Evolutionary conservation across 1,140 invertebrate genomes (phyloP).

Genomic region (Monochamus saltuarius): DNA sequence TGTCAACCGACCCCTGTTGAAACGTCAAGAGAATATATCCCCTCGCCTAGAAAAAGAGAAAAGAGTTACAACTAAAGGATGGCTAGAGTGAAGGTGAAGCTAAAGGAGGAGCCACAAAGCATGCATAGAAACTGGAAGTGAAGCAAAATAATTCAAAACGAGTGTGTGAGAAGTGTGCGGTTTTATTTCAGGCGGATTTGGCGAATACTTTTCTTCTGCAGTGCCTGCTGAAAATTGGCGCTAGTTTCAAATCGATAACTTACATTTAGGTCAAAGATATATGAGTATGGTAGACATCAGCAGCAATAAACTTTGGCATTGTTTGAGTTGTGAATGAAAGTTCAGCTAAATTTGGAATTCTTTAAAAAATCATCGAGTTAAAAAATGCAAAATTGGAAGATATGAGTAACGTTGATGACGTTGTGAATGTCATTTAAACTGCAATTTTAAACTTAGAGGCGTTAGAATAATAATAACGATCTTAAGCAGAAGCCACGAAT

Average conservation of each 20-base stretch:
- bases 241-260: too few relatives aligned
- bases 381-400: too few relatives aligned
- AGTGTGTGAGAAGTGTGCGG: conserved; percentile 3
- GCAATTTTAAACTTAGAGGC: too few relatives aligned
- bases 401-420: too few relatives aligned
- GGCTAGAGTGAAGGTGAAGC: conserved; percentile 3
- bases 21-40: conserved; percentile 45
- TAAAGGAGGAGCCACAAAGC: neutral
- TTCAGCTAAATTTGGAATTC: neutral
- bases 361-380: neutral
- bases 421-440: neutral
- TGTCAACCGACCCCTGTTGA: conserved; percentile 42
- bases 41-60: conserved; percentile 43
- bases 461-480: neutral
- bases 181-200: neutral
- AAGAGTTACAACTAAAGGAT: conserved; percentile 8
- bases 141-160: neutral
- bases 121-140: conserved; percentile 1
- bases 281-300: too few relatives aligned
- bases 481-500: neutral
- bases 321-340: conserved; percentile 6
- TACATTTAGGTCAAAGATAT: too few relatives aligned
- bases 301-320: neutral
- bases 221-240: too few relatives aligned
- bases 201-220: neutral